Evolutionary conservation across 2,797 vertebrate species (phyloP).

Genomic region (Brachyalestes nurse): DNA sequence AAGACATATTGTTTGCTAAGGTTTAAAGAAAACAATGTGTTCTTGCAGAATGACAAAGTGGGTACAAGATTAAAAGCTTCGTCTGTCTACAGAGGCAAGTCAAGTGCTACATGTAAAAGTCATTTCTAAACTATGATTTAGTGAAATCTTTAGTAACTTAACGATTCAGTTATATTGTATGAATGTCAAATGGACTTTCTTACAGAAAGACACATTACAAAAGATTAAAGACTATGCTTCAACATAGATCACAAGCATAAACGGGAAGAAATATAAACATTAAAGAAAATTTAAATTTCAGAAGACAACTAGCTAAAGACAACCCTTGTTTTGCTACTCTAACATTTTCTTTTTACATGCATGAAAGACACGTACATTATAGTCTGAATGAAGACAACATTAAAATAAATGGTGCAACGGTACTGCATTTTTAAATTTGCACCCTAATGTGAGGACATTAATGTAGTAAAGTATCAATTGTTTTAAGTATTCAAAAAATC

Average conservation of each 20-base stretch:
- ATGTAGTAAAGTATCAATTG: too few species aligned
- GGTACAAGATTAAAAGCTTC: background rate
- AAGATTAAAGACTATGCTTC: slow-evolving; percentile 17
- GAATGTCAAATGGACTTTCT: slow-evolving; percentile 11
- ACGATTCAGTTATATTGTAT: slow-evolving; percentile 4
- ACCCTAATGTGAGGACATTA: too few species aligned
- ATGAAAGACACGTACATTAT: background rate
- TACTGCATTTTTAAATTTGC: too few species aligned
- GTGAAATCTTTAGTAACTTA: background rate
- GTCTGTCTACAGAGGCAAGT: slow-evolving; percentile 5
- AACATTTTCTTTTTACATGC: too few species aligned
- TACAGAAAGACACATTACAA: slow-evolving; percentile 9
- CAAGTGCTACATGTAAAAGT: background rate
- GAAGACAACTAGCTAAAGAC: too few species aligned
- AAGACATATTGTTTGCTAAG: slow-evolving; percentile 7
- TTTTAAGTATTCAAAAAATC: too few species aligned
- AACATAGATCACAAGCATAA: background rate
- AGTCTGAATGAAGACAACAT: background rate
- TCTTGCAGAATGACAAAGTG: slow-evolving; percentile 32
- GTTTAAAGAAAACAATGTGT: slow-evolving; percentile 3
- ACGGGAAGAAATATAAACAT: background rate
- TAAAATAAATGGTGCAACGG: background rate
- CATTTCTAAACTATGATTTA: slow-evolving; percentile 20
- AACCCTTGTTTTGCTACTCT: too few species aligned
- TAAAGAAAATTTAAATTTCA: background rate